These are phyloP conservation scores for Piezodorus guildinii DNA, from an alignment of 1,140 invertebrate species.

Conservation along the genomic window DNA sequence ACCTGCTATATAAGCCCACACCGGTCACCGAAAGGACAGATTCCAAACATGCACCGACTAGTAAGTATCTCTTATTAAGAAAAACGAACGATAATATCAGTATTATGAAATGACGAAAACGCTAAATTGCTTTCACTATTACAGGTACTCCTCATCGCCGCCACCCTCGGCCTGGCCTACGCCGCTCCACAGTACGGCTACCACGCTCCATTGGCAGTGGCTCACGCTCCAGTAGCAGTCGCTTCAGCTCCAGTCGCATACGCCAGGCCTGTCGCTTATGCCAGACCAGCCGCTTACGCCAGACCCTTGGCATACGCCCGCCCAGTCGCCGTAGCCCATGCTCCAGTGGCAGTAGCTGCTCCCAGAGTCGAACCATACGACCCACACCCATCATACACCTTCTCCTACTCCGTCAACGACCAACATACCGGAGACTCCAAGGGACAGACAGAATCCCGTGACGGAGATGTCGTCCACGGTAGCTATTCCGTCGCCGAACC, in stretches of 20 bases:
- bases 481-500: constrained; percentile 5
- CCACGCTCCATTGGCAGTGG: constrained; percentile 31
- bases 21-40: no score
- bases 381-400: constrained; percentile 29
- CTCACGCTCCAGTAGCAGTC: constrained; percentile 11
- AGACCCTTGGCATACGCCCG: no score
- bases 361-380: not conserved
- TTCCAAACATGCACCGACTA: no score
- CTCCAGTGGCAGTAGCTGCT: no score
- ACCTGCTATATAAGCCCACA: no score
- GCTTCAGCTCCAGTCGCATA: constrained; percentile 14
- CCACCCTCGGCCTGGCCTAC: constrained; percentile 24
- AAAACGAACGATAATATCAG: no score
- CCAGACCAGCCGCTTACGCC: no score
- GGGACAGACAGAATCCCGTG: not conserved
- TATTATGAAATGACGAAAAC: no score
- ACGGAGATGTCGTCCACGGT: constrained; percentile 11
- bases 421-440: constrained; percentile 10
- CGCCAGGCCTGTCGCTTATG: not conserved
- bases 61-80: no score
- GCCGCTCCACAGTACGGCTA: constrained; percentile 28
- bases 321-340: not conserved
- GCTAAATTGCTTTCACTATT: no score
- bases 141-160: constrained; percentile 25
- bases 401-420: constrained; percentile 24